Evolutionary conservation across 2,888 invertebrate genomes (phyloP).

Genomic region (Amphipoea oculea): DNA sequence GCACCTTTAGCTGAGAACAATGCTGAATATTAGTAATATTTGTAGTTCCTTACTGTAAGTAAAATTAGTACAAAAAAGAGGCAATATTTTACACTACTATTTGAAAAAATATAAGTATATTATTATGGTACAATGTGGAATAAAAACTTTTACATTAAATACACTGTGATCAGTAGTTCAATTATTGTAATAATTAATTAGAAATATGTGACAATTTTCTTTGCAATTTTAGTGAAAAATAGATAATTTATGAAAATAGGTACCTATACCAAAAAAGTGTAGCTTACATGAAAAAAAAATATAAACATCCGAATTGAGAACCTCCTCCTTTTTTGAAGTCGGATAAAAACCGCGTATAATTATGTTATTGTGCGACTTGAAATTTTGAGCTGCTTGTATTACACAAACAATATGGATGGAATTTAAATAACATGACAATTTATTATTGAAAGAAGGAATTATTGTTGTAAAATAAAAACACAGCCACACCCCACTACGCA

Average conservation of each 20-base stretch:
- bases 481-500: not conserved
- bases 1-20: not conserved
- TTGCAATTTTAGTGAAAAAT: not conserved
- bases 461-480: not conserved
- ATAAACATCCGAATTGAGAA: no score
- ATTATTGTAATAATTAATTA: slow-evolving; percentile 5
- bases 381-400: not conserved
- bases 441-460: not conserved
- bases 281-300: not conserved
- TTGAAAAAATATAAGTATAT: not conserved
- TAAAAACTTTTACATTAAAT: slow-evolving; percentile 6
- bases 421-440: not conserved
- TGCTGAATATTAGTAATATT: not conserved
- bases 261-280: not conserved
- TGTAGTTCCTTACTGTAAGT: slow-evolving; percentile 4
- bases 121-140: not conserved
- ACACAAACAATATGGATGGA: not conserved
- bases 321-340: no score
- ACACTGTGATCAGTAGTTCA: slow-evolving; percentile 9
- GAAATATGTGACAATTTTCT: not conserved
- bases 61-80: slow-evolving; percentile 29
- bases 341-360: no score
- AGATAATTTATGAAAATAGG: not conserved
- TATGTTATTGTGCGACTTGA: not conserved
- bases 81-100: slow-evolving; percentile 25